Base-by-base conservation (phyloP, 1,140 invertebrate species). In the Zophobas atratus region DNA sequence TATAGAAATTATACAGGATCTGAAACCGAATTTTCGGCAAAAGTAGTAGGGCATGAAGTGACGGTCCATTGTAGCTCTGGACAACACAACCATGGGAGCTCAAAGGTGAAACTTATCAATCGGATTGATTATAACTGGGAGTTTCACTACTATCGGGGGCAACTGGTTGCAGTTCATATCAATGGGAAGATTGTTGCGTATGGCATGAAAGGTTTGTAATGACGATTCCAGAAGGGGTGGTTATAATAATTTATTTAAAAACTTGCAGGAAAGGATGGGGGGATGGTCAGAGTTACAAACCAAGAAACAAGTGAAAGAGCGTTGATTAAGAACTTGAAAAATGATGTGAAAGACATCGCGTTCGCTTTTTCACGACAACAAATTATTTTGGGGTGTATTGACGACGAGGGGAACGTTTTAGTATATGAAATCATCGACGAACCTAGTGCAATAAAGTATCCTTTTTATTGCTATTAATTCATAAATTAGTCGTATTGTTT, bases 61-160 rank as follows among this genome's bases (percentile, higher is more conserved):
- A 90, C 90, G 67, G 90, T 97, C 1, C 88, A 92, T 75, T 91
- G 92, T 33, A 94, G 92, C 74, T 87, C 90, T 32, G 93, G 92
- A 20, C 90, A 84, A 70, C 92, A 94, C 80, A 90, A 90, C 81
- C 92, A 92, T 87, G 95, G 93, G 36, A 94, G 93, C 83, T 96
- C 95, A 0, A 95, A 96, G 87, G 93, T 99, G 4, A 97, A 97
- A 84, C 90, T 97, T 32, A 96, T 93, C 82, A 97, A 94, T 86
- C 91, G 98, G 57, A 96, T 98, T 6, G 96, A 98, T 82, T 98
- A 96, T 85, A 93, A 94, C 76, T 98, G 97, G 97, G 96, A 98
- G 83, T 90, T 93, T 36, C 91, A 93, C 81, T 94, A 94, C 84
- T 96, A 97, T 81, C 90, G 91, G 4, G 96, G 97, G 0, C 94